Evolutionary conservation across 30 jellyfish, hydroid and myxozoan genomes (phyloP).

Genomic region (Aurelia sp.): DNA sequence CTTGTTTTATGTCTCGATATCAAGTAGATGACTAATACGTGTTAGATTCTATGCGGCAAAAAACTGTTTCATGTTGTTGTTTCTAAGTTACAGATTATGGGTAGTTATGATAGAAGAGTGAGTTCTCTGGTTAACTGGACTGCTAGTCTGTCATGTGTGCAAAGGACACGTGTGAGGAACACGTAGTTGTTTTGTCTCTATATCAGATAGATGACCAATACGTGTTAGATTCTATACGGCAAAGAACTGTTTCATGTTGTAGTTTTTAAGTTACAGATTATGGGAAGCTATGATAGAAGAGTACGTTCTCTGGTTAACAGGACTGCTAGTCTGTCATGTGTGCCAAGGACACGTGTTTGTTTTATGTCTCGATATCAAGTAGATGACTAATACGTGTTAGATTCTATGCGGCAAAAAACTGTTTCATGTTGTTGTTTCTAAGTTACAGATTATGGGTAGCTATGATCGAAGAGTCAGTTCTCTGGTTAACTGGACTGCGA

Average conservation of each 20-base stretch:
- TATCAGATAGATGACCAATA: slow-evolving; percentile 26
- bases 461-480: slow-evolving; percentile 10
- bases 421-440: slow-evolving; percentile 50
- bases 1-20: slow-evolving; percentile 31
- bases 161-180: too few relatives aligned
- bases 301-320: too few relatives aligned
- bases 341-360: too few relatives aligned
- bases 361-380: slow-evolving; percentile 47
- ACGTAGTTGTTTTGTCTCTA: neutral
- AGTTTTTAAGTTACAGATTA: slow-evolving; percentile 37
- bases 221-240: slow-evolving; percentile 49
- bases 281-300: slow-evolving; percentile 63
- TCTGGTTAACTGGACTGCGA: neutral
- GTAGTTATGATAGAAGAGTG: slow-evolving; percentile 43
- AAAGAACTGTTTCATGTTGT: slow-evolving; percentile 53
- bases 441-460: slow-evolving; percentile 64
- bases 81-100: slow-evolving; percentile 54
- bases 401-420: slow-evolving; percentile 48
- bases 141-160: too few relatives aligned
- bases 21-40: slow-evolving; percentile 26
- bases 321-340: too few relatives aligned
- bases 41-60: slow-evolving; percentile 42
- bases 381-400: too few relatives aligned
- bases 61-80: slow-evolving; percentile 45
- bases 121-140: too few relatives aligned